Conservation (phyloP, 2,888 invertebrate species). For the Hypomecis punctinalis region DNA sequence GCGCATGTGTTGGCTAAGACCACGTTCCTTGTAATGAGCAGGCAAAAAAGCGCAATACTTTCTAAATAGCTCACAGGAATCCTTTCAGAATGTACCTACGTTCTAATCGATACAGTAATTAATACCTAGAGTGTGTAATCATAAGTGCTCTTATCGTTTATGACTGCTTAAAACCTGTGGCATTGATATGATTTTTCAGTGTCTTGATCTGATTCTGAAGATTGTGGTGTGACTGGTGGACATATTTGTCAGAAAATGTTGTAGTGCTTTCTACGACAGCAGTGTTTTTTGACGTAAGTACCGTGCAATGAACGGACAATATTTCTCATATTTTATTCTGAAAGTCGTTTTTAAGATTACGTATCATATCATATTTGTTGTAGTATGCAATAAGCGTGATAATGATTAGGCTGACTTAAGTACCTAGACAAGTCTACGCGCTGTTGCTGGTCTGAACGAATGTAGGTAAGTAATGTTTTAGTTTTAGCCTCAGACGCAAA, state of each 20-base stretch:
- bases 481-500: too few species aligned
- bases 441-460: too few species aligned
- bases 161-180: constrained; percentile 79
- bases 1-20: constrained; percentile 3
- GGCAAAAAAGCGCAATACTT: not conserved
- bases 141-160: constrained; percentile 72
- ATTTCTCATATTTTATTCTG: too few species aligned
- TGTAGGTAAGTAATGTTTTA: too few species aligned
- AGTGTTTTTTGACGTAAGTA: constrained; percentile 25
- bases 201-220: constrained; percentile 58
- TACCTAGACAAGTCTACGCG: too few species aligned
- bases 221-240: constrained; percentile 47
- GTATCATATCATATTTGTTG: too few species aligned
- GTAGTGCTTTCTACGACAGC: not conserved
- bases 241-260: constrained; percentile 15
- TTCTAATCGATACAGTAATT: constrained; percentile 50
- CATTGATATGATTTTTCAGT: constrained; percentile 74
- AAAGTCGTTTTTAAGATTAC: too few species aligned
- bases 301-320: not conserved
- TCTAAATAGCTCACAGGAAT: not conserved
- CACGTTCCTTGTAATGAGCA: constrained; percentile 1
- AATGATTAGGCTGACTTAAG: too few species aligned
- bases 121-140: constrained; percentile 65
- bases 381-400: too few species aligned
- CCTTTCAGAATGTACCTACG: constrained; percentile 25